Percentiles rank a stretch among this genome's conserved stretches.
Evolutionary conservation across 2,888 invertebrate species (phyloP).

Genomic region (Sinhomidia bicolor): DNA sequence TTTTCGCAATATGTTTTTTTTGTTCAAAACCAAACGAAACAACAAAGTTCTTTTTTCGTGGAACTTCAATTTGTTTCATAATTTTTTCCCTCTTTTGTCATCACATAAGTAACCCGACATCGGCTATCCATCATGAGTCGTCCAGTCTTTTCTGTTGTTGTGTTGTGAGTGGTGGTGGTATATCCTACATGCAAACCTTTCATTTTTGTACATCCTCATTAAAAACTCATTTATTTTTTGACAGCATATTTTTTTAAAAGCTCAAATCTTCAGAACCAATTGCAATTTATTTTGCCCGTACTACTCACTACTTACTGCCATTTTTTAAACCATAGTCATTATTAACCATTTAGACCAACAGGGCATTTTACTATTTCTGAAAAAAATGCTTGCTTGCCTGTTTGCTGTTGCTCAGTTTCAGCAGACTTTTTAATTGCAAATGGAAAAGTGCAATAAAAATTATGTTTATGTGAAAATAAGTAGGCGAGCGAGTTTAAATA

Average conservation of each 20-base stretch:
- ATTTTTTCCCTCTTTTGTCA: neutral
- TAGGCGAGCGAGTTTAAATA: neutral
- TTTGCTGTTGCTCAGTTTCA: too few relatives aligned
- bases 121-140: neutral
- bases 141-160: neutral
- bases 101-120: too few relatives aligned
- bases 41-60: neutral
- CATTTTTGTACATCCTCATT: conserved; percentile 51
- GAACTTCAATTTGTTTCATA: conserved; percentile 1
- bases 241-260: conserved; percentile 19
- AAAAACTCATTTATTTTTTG: conserved; percentile 52
- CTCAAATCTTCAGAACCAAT: neutral
- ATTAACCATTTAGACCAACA: too few relatives aligned
- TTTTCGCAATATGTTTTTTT: conserved; percentile 42
- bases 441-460: conserved; percentile 33
- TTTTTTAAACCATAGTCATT: too few relatives aligned
- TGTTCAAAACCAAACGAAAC: neutral
- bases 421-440: neutral
- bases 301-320: too few relatives aligned
- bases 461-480: neutral
- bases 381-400: too few relatives aligned
- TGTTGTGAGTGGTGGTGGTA: neutral
- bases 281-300: neutral
- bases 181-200: neutral
- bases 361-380: too few relatives aligned